Base-by-base conservation (phyloP, 1,140 invertebrate genomes). In the Zaprionus inermis region DNA sequence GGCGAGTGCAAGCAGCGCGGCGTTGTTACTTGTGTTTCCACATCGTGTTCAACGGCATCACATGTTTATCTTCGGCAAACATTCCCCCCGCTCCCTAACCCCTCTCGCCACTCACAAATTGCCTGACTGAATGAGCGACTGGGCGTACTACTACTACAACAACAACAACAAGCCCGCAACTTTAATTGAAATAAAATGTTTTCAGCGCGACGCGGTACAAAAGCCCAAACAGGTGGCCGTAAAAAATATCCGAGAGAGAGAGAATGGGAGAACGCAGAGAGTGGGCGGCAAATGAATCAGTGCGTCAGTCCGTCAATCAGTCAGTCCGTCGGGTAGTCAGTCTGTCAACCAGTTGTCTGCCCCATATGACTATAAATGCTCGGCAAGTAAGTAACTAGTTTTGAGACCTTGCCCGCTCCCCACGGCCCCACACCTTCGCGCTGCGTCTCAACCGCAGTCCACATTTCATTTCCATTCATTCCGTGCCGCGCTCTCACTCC, bases 181-280 rank as follows among this genome's bases (percentile, higher is more conserved):
- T 86, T 88, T 88, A 86, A 86, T 86, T 88, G 83, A 89, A 86
- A 79, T 86, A 69, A 76, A 86, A 86, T 82, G 83, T 82, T 76
- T 79, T 30, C 51, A 61, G 51, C 51, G 70, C 36, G 36, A 28
- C 34, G 46, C 30, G 22, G 28, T 65, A 54, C 49, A 41, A 60
- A 72, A 51, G 61, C 41, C 18, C 32, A 30, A 59, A 70, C 72
- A 60, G 49, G 58, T 60, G 64, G 67, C 30, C 60, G 20, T 49
- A 49, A 49, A 49, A 46, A 49, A 22, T 7, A 20, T 3, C 7
- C 34, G 16, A 4, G 46, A 32, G 34, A 22, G 20, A 38, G 46
- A 22, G 52, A 38, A 44, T 61, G 73, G 18, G 56, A 70, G 67
- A 78, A 66, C 38, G n/a, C n/a, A 60, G 49, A 22, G 20, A 54